These are phyloP conservation scores for Pelobates fuscus DNA, from an alignment of 2,113 vertebrate species.

Conservation along the genomic window DNA sequence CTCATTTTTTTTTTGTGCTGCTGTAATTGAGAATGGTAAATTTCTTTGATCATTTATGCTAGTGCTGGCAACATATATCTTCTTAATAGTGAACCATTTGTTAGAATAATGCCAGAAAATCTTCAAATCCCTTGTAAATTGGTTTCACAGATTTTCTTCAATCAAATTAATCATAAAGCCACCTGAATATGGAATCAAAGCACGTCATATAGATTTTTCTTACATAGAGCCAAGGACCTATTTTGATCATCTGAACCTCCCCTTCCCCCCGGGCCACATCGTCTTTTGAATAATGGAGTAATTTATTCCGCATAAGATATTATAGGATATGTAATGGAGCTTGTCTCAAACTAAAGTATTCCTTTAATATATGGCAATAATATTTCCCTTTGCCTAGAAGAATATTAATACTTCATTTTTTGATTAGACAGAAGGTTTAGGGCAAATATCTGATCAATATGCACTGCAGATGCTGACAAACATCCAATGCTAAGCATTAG, in stretches of 20 bases:
- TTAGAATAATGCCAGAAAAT: conserved; percentile 55
- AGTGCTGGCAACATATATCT: conserved; percentile 57
- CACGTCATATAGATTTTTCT: conserved; percentile 39
- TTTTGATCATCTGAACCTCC: conserved; percentile 41
- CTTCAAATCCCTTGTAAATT: conserved; percentile 60
- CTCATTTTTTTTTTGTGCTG: conserved; percentile 40
- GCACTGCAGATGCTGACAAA: conserved; percentile 39
- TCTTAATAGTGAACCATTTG: conserved; percentile 59
- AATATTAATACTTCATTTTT: conserved; percentile 49
- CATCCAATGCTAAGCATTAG: conserved; percentile 29
- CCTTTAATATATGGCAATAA: conserved; percentile 47
- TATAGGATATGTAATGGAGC: conserved; percentile 48
- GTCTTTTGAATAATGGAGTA: conserved; percentile 49
- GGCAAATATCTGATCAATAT: conserved; percentile 49
- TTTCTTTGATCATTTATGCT: conserved; percentile 63
- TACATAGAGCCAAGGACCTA: conserved; percentile 24
- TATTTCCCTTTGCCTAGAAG: conserved; percentile 40
- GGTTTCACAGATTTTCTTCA: conserved; percentile 57
- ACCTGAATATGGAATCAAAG: conserved; percentile 47
- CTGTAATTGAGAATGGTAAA: conserved; percentile 58
- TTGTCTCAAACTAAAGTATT: conserved; percentile 39
- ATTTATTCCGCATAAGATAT: conserved; percentile 49
- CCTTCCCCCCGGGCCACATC: conserved; percentile 34
- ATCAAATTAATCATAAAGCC: conserved; percentile 60
- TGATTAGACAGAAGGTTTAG: conserved; percentile 44